Percentiles rank a stretch among this genome's conserved stretches.
Conservation (phyloP, 1,140 invertebrate species). For the Pomacea maculata region DNA sequence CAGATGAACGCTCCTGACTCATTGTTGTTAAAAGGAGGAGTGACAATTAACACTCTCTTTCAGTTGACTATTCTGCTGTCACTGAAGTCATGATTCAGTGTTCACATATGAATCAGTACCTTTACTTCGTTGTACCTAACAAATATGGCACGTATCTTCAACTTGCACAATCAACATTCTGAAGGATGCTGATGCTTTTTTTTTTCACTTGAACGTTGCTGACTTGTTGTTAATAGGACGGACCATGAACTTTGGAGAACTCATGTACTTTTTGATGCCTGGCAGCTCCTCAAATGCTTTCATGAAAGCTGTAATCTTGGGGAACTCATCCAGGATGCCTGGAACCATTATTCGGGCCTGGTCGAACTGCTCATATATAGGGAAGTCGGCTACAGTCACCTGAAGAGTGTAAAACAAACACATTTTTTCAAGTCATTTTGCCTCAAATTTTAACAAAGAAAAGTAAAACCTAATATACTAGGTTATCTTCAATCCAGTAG, state of each 20-base stretch:
- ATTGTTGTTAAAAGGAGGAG: too few species aligned
- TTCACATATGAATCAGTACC: too few species aligned
- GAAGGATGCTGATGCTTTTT: slow-evolving; percentile 1
- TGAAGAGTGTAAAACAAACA: slow-evolving; percentile 13
- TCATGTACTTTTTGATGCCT: slow-evolving; percentile 41
- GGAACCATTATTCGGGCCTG: slow-evolving; percentile 42
- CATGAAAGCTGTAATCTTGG: slow-evolving; percentile 40
- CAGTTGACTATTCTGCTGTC: too few species aligned
- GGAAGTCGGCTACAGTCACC: slow-evolving; percentile 52
- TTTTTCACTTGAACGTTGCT: slow-evolving; percentile 37
- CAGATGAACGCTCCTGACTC: neutral
- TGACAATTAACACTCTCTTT: too few species aligned
- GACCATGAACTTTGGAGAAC: slow-evolving; percentile 30
- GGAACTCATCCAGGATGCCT: slow-evolving; percentile 31
- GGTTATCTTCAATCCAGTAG: too few species aligned
- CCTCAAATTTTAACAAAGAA: too few species aligned
- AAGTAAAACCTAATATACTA: too few species aligned
- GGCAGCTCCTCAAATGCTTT: slow-evolving; percentile 43
- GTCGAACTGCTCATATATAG: slow-evolving; percentile 52
- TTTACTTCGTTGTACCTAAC: too few species aligned
- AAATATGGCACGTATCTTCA: too few species aligned
- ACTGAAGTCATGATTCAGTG: too few species aligned
- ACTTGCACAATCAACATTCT: too few species aligned
- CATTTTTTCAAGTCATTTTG: neutral
- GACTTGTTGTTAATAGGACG: slow-evolving; percentile 49